Base-by-base conservation (phyloP, 2,113 vertebrate species). In the Sinosuthora webbiana region DNA sequence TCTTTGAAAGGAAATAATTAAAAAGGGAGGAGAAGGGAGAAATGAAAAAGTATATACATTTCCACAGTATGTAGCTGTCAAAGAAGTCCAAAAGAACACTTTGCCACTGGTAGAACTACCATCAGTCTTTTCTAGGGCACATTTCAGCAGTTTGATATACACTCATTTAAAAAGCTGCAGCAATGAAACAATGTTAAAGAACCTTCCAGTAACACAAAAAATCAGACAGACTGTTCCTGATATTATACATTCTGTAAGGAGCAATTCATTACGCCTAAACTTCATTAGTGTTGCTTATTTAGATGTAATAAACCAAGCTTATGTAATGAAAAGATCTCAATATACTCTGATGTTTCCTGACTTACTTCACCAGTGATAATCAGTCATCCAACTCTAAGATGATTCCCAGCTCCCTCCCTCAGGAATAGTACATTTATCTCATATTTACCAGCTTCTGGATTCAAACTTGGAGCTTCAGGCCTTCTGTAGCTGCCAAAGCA, bases 1-100 rank as follows among this genome's bases (percentile, higher is more conserved):
- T 68, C 87, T 81, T 39, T 75, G 60, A 44, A 87, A 90, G 85
- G 68, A 93, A 96, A 89, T 70, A 65, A 91, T 85, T 91, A 52
- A 73, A 84, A 76, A 80, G 39, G 47, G 59, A 89, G 44, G 35
- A 71, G 52, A 83, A 49, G 42, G 80, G 74, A 89, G 87, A 73
- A 87, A 73, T 25, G 4, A 63, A 57, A 71, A 62, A 94, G 18
- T 31, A 71, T 47, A 37, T 50, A 73, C 37, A 53, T 60, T 68
- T 92, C 28, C n/a, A 88, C 37, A 76, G 60, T n/a, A 86, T 13
- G 56, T 27, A 85, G 42, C 52, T 64, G 67, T 80, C 71, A 53
- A 80, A 49, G 37, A 79, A 73, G 50, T 28, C 67, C 91, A 62
- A 65, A 93, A 71, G 68, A 91, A 90, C 0, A 1, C 23, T 75